phyloP scores from a whole-genome alignment of 2,113 vertebrate species.

The Petrocephalus microphthalmus region DNA sequence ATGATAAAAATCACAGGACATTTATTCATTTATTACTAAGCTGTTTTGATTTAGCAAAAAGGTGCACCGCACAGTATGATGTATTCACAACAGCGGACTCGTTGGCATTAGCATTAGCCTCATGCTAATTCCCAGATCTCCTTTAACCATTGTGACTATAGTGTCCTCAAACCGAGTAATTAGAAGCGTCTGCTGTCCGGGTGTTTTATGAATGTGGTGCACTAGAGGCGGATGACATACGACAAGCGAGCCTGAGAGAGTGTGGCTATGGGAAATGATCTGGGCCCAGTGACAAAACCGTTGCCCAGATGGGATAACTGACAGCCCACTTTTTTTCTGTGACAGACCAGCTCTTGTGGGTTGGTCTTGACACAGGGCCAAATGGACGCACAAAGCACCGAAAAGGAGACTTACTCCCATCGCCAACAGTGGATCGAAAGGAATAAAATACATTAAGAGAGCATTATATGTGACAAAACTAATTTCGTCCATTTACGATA shows the following conservation, averaged over 20 bases:
- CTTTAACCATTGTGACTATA: slow-evolving; percentile 19
- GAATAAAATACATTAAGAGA: not conserved
- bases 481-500: not conserved
- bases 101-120: slow-evolving; percentile 24
- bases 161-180: slow-evolving; percentile 10
- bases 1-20: not conserved
- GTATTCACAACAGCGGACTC: not conserved
- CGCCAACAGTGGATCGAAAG: not conserved
- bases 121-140: slow-evolving; percentile 25
- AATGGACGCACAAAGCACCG: not conserved
- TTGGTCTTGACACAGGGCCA: not conserved
- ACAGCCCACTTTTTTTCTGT: slow-evolving; percentile 36
- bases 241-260: not conserved
- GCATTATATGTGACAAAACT: not conserved
- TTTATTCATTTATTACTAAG: slow-evolving; percentile 21
- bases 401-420: not conserved
- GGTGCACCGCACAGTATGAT: not conserved
- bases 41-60: not conserved
- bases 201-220: not conserved
- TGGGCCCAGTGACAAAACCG: slow-evolving; percentile 2
- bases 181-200: not conserved
- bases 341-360: slow-evolving; percentile 16
- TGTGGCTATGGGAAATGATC: slow-evolving; percentile 15
- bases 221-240: not conserved
- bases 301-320: slow-evolving; percentile 27